A percentile compares a stretch with the other conserved stretches of the same genome.
These are phyloP conservation scores for Salvelinus alpinus DNA, from an alignment of 2,113 vertebrate genomes.

Conservation along the genomic window DNA sequence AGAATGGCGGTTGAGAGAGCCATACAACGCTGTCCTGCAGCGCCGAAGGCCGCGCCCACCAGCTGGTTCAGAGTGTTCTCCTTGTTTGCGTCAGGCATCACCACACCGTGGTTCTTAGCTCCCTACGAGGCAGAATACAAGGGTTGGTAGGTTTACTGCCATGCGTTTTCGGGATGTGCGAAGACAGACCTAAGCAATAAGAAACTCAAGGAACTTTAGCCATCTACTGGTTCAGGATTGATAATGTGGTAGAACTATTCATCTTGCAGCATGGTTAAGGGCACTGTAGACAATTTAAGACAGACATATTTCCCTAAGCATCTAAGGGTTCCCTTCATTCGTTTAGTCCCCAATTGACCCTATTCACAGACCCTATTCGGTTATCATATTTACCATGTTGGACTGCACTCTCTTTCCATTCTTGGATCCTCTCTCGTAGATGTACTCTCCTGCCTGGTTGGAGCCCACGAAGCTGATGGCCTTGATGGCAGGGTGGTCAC, in stretches of 20 bases:
- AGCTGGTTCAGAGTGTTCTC: constrained; percentile 97
- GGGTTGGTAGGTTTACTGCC: not conserved
- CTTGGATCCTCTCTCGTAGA: constrained; percentile 82
- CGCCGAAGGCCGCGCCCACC: constrained; percentile 96
- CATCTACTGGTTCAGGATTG: not conserved
- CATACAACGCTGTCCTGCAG: constrained; percentile 97
- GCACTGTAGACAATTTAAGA: too few relatives aligned
- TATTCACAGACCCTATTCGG: too few relatives aligned
- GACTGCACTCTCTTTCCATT: constrained; percentile 97
- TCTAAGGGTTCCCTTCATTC: too few relatives aligned
- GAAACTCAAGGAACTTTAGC: constrained; percentile 12
- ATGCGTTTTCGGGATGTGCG: too few relatives aligned
- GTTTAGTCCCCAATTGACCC: too few relatives aligned
- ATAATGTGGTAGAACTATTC: not conserved
- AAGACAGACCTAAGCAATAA: too few relatives aligned
- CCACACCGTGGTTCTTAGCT: constrained; percentile 97
- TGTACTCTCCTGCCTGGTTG: constrained; percentile 94
- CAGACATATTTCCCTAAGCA: too few relatives aligned
- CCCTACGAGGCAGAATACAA: constrained; percentile 73
- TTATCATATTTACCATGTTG: constrained; percentile 85
- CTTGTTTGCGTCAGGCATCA: constrained; percentile 99
- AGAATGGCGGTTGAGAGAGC: constrained; percentile 94
- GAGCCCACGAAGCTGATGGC: constrained; percentile 98
- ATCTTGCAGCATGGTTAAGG: not conserved
- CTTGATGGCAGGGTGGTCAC: constrained; percentile 92